Base-by-base conservation (phyloP, 2,113 vertebrate genomes). In the Oreochromis tanganicae region DNA sequence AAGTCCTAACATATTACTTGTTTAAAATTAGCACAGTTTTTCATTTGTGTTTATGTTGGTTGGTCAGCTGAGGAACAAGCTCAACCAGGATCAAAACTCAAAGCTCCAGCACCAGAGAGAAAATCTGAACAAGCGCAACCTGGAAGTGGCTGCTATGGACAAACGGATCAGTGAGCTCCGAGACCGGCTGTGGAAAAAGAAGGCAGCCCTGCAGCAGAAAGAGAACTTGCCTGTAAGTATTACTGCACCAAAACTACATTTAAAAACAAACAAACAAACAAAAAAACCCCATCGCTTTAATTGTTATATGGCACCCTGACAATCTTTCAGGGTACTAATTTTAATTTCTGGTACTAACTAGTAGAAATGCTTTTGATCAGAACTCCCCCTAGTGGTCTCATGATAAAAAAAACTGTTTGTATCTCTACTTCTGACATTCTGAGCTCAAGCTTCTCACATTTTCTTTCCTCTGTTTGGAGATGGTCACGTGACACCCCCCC, bases 111-210 rank as follows among this genome's bases (percentile, higher is more conserved):
- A 98, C 84, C 99, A 99, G 96, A 97, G 98, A 75, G 98, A 99
- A 91, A 98, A 96, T 93, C 96, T 99, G 95, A 99, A 98, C 93
- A 98, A 98, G 93, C 98, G 97, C 88, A 99, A 98, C 94, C 97
- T 97, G 24, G 99, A 99, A 95, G 98, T 99, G 95, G 97, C 96
- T 2, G 94, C 97, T 90, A 99, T 99, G 98, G 99, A 99, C 91
- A 98, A 97, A 95, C 97, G 98, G 34, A 98, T 99, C 91, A 97
- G 88, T 80, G 99, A 99, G 96, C 97, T 99, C 88, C 94, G 98
- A 7, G 99, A 99, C 86, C 96, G 99, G 17, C 96, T 99, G 50
- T 99, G 98, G 98, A 99, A 99, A 97, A 99, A 99, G 95, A 99
- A 99, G 92, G 98, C 97, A 6, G 98, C 98, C 0, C 95, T 99